Conservation (phyloP, 2,888 invertebrate genomes). For the Pomacea canaliculata region DNA sequence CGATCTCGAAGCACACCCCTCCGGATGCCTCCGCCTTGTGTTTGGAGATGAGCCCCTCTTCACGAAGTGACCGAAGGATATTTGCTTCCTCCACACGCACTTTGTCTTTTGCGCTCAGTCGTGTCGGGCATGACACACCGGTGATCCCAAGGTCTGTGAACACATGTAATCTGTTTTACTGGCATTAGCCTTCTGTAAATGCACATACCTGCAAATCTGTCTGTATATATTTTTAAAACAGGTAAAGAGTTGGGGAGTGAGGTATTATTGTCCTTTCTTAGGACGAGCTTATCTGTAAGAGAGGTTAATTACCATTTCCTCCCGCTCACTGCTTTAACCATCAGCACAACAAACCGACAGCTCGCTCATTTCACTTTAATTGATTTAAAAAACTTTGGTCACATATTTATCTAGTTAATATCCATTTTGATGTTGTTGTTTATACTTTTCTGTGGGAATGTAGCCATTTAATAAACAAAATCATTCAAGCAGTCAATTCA, state of each 20-base stretch:
- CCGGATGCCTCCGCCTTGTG: conserved; percentile 61
- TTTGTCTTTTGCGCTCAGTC: conserved; percentile 67
- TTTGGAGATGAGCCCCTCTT: conserved; percentile 67
- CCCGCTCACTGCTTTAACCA: too few species aligned
- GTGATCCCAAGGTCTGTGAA: conserved; percentile 63
- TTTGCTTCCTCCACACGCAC: conserved; percentile 64
- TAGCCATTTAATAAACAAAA: too few species aligned
- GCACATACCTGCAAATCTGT: not conserved
- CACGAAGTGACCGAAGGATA: conserved; percentile 64
- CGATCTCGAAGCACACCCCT: conserved; percentile 65
- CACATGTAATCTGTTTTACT: not conserved
- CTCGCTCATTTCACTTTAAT: too few species aligned
- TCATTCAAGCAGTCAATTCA: too few species aligned
- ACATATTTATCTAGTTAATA: too few species aligned
- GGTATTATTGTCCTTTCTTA: not conserved
- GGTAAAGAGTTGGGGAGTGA: not conserved
- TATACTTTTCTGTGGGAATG: too few species aligned
- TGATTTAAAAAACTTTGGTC: too few species aligned
- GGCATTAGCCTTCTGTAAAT: not conserved
- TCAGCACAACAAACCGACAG: too few species aligned
- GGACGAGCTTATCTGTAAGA: too few species aligned
- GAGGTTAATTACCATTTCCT: too few species aligned
- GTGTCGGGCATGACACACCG: conserved; percentile 61
- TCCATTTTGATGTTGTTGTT: too few species aligned
- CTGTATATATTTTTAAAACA: not conserved